Evolutionary conservation across 2,797 vertebrate genomes (phyloP), one percentile per base, ranked within the genome.

Genomic region (Spatula versicolor): DNA sequence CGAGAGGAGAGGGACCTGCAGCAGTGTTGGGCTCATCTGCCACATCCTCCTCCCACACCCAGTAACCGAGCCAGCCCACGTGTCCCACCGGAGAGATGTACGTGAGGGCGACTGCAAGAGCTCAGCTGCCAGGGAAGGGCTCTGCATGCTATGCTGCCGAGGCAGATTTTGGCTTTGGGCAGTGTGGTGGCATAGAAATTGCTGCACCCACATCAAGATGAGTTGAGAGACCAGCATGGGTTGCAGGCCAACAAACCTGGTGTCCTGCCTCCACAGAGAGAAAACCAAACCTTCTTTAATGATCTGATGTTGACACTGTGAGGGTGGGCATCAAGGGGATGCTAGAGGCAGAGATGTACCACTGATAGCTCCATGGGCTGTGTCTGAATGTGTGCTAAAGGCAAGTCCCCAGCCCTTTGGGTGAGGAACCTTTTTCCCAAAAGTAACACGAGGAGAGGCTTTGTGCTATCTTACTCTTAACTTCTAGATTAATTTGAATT

Each of bases 301-400:
- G n/a, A n/a, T 33, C 43, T 67, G 46, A 5, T 0, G 2, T 66
- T 81, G 68, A 23, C 48, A 3, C 30, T 7, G n/a, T 2, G 63
- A 20, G 1, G 0, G 25, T 21, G 26, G 56, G 31, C 19, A 62
- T 52, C 41, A 11, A 66, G 81, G 46, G 66, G 46, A 18, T 1
- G 6, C 5, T 5, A 13, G 0, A 7, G 68, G 21, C 0, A 4
- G 6, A 73, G 46, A 9, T 58, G 15, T 39, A 5, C 13, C 1
- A 23, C 20, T 21, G 41, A 25, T 59, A n/a, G 13, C 13, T 62
- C 59, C 58, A 30, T 11, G 35, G 43, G 28, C 58, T 55, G 43
- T 1, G 2, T 58, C 25, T 63, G 63, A 73, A 45, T 73, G 75
- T 76, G 3, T 56, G 13, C 37, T 37, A n/a, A 18, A 66, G 63